Conservation (phyloP, 2,888 invertebrate species). For the Tetranychus piercei region DNA sequence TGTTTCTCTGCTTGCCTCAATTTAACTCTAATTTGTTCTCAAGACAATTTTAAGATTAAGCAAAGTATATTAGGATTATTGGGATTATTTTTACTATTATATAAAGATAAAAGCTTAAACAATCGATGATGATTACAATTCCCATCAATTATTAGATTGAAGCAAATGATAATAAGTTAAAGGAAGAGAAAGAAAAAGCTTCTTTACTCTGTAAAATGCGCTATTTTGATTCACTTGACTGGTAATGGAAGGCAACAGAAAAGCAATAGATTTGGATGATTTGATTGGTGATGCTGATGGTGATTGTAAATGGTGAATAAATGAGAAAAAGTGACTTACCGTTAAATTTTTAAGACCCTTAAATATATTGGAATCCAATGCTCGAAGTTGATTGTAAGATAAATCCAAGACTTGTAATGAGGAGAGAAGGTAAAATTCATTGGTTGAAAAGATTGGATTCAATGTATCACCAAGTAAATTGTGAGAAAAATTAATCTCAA, state of each 20-base stretch:
- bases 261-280: too few species aligned
- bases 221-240: too few species aligned
- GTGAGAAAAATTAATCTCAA: constrained; percentile 51
- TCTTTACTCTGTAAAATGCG: too few species aligned
- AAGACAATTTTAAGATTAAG: too few species aligned
- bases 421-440: constrained; percentile 58
- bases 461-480: constrained; percentile 73
- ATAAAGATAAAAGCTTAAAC: not conserved
- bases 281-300: too few species aligned
- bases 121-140: not conserved
- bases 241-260: too few species aligned
- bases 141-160: not conserved
- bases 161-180: too few species aligned
- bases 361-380: constrained; percentile 64
- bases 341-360: constrained; percentile 55
- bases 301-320: not conserved
- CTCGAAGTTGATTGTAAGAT: constrained; percentile 57
- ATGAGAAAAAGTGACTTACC: constrained; percentile 1
- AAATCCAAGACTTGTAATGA: constrained; percentile 51
- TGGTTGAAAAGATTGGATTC: constrained; percentile 72
- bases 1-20: too few species aligned
- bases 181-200: too few species aligned
- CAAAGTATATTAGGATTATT: too few species aligned
- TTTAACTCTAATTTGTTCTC: too few species aligned
- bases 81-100: not conserved